Evolutionary conservation across 2,113 vertebrate genomes (phyloP).

Genomic region (Solea solea): DNA sequence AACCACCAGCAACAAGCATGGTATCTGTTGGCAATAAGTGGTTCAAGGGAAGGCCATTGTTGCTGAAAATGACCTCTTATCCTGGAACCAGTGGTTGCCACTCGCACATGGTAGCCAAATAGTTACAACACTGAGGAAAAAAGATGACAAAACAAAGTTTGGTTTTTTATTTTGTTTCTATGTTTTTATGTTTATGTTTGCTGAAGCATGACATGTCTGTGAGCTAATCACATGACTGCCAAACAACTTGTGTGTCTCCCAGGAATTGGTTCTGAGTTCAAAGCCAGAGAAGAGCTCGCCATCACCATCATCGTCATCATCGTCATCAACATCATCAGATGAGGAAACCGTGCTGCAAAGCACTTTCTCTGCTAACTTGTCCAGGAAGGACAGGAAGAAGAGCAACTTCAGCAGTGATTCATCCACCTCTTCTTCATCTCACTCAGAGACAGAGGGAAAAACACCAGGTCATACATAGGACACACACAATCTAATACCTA

Average conservation of each 20-base stretch:
- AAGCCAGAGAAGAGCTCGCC: conserved; percentile 48
- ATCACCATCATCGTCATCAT: conserved; percentile 32
- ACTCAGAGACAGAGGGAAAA: conserved; percentile 2
- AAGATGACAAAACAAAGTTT: too few species aligned
- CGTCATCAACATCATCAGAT: conserved; percentile 34
- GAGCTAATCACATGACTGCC: not conserved
- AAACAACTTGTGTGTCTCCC: conserved; percentile 14
- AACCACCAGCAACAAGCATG: too few species aligned
- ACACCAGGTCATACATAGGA: conserved; percentile 24
- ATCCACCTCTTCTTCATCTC: conserved; percentile 4
- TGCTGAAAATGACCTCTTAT: too few species aligned
- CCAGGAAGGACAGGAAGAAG: conserved; percentile 3
- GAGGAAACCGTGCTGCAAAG: conserved; percentile 30
- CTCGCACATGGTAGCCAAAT: too few species aligned
- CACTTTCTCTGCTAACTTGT: not conserved
- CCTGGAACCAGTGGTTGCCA: too few species aligned
- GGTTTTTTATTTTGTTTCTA: too few species aligned
- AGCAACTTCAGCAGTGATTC: not conserved
- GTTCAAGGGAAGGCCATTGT: too few species aligned
- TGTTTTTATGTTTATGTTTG: too few species aligned
- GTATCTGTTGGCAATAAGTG: too few species aligned
- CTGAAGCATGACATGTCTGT: not conserved
- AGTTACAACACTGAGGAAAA: too few species aligned
- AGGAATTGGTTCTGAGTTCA: conserved; percentile 60
- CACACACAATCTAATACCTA: not conserved